Evolutionary conservation across 2,113 vertebrate species (phyloP), one percentile per base, ranked within the genome.

Genomic region (Panthera uncia): DNA sequence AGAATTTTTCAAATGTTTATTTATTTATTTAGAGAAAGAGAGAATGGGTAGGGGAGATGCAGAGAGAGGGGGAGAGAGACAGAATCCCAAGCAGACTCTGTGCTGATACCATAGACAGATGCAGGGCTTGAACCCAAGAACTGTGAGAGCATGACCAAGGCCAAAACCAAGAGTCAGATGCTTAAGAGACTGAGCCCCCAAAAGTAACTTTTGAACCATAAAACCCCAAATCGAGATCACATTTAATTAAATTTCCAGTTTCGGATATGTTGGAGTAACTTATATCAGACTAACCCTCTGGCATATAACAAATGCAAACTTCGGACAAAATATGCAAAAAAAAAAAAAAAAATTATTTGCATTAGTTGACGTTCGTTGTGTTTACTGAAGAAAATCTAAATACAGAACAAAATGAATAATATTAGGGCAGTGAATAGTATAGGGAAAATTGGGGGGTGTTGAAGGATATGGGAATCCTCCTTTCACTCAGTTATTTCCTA

Each of bases 241-340:
- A 89, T 55, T 85, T 89, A 85, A 57, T 71, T 38, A 14, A 79
- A 79, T 85, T 89, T 95, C 79, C 57, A 93, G n/a, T 84, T 88
- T 63, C 11, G 3, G 36, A 36, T 84, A 65, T 29, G 52, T 15
- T 45, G 14, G 25, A 85, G 14, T 65, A 85, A 15, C 25, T 89
- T n/a, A 36, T 11, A 33, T 15, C 45, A 89, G 27, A 80, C 29
- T 38, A 27, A 55, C 19, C 10, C 4, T 48, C n/a, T 48, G 21
- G 13, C 0, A 33, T 80, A n/a, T 55, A 29, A 57, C 18, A 73
- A 76, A 73, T 69, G 38, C 8, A 92, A 48, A 83, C 7, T 76
- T 69, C 52, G 29, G 65, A 74, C 29, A 87, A 87, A 91, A 57
- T 33, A 68, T 1, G 0, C 55, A 18, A 5, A 57, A 76, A 38